Evolutionary conservation across 2,888 invertebrate genomes (phyloP).

Genomic region (Heterodera filipjevi): DNA sequence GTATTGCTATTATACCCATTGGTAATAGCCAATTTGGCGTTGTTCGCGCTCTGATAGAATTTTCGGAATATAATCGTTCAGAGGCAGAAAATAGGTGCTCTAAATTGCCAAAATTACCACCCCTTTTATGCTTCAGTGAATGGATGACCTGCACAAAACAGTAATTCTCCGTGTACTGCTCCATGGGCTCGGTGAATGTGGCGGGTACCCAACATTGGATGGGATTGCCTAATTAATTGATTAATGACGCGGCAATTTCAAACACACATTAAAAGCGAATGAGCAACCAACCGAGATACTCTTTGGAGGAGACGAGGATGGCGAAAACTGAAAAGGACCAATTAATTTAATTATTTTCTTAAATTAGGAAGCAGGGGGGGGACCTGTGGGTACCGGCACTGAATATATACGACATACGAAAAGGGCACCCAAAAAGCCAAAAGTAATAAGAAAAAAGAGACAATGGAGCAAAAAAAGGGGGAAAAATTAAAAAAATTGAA

Average conservation of each 20-base stretch:
- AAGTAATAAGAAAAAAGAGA: too few relatives aligned
- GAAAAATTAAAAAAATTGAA: too few relatives aligned
- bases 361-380: neutral
- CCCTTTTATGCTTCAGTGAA: too few relatives aligned
- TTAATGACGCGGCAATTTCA: neutral
- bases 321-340: constrained; percentile 60
- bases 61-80: constrained; percentile 65
- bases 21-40: constrained; percentile 64
- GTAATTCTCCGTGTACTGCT: constrained; percentile 66
- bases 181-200: constrained; percentile 66
- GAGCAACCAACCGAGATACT: constrained; percentile 58
- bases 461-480: too few relatives aligned
- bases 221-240: constrained; percentile 49
- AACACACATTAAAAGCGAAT: neutral
- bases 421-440: too few relatives aligned
- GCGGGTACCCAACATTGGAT: constrained; percentile 66
- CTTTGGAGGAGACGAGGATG: constrained; percentile 64
- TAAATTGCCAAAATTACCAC: neutral
- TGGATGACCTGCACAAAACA: constrained; percentile 62
- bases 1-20: constrained; percentile 38
- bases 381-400: too few relatives aligned
- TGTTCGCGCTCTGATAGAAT: constrained; percentile 55
- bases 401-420: too few relatives aligned
- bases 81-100: constrained; percentile 65
- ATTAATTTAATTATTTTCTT: neutral